Percentiles rank a stretch among this genome's conserved stretches.
phyloP scores from a whole-genome alignment of 2,113 vertebrate species.

The Tachycineta bicolor region DNA sequence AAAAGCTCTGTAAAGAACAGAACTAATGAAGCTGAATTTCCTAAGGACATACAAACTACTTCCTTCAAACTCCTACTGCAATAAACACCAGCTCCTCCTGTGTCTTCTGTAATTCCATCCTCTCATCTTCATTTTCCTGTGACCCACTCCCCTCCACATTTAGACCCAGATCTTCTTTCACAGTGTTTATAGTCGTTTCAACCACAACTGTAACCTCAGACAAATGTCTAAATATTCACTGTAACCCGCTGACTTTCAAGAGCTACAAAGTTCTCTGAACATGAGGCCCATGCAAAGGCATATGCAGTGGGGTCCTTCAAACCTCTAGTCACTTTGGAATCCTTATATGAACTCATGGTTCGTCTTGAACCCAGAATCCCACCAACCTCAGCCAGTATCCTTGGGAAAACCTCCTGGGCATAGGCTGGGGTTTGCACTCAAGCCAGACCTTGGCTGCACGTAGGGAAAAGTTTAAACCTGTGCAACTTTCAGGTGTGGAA shows the following conservation, averaged over 20 bases:
- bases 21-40: conserved; percentile 23
- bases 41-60: conserved; percentile 8
- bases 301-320: neutral
- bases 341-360: neutral
- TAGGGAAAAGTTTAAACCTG: neutral
- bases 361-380: neutral
- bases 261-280: neutral
- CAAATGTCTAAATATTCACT: neutral
- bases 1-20: conserved; percentile 12
- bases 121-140: neutral
- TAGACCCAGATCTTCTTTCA: neutral
- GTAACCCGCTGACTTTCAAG: neutral
- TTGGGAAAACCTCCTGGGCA: neutral
- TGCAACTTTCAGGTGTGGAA: neutral
- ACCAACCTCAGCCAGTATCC: neutral
- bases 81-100: conserved; percentile 42
- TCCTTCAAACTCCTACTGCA: conserved; percentile 15
- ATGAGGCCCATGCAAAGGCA: neutral
- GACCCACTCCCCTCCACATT: neutral
- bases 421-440: neutral
- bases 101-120: neutral
- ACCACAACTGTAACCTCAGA: neutral
- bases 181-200: conserved; percentile 6
- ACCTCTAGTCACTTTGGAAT: neutral
- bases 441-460: neutral